These are phyloP conservation scores for Ostrea edulis DNA, from an alignment of 1,140 invertebrate genomes.

Conservation along the genomic window DNA sequence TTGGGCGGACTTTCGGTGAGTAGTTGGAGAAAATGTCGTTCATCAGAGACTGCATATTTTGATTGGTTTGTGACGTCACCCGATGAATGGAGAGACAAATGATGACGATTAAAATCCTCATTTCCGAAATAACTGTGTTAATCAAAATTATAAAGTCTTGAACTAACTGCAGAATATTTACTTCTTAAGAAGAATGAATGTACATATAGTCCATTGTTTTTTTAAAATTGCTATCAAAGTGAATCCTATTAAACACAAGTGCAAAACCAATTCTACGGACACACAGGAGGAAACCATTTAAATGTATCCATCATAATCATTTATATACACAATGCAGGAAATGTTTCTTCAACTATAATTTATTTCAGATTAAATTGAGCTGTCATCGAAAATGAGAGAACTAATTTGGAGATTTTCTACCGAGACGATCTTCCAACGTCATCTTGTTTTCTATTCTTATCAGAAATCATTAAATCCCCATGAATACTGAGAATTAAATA, in stretches of 20 bases:
- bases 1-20: background rate
- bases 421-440: no score
- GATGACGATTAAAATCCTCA: background rate
- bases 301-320: no score
- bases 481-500: no score
- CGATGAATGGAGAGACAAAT: background rate
- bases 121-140: background rate
- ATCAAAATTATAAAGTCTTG: background rate
- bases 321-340: no score
- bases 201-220: background rate
- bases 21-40: background rate
- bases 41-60: background rate
- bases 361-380: no score
- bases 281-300: no score
- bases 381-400: no score
- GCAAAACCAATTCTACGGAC: background rate
- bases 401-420: no score
- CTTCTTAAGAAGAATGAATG: background rate
- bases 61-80: background rate
- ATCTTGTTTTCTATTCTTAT: no score
- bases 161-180: background rate
- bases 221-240: background rate
- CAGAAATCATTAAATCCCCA: no score
- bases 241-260: background rate
- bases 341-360: no score